Percentiles rank a stretch among this genome's conserved stretches.
phyloP scores from a whole-genome alignment of 2,888 invertebrate genomes.

The Meiosimyza platycephala region DNA sequence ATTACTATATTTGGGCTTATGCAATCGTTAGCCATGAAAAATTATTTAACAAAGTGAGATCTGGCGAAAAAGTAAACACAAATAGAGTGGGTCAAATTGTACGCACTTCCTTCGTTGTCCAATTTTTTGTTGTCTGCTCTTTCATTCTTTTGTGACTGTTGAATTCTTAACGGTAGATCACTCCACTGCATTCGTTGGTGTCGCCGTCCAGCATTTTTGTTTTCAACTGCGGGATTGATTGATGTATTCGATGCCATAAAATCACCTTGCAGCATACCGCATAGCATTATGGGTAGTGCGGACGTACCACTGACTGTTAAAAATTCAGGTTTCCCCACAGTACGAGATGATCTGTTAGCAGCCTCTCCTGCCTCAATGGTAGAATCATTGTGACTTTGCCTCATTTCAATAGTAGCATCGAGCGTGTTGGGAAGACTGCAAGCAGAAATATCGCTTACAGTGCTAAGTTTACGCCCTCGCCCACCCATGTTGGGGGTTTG shows the following conservation, averaged over 20 bases:
- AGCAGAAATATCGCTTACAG: constrained; percentile 40
- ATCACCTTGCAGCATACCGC: constrained; percentile 67
- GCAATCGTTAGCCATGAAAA: too few species aligned
- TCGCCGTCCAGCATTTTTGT: not conserved
- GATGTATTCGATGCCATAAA: constrained; percentile 57
- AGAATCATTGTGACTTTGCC: constrained; percentile 32
- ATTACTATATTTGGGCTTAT: too few species aligned
- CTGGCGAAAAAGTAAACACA: too few species aligned
- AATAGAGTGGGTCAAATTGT: not conserved
- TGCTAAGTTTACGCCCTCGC: constrained; percentile 41
- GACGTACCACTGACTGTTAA: constrained; percentile 58
- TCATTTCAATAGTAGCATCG: constrained; percentile 30
- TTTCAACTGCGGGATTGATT: constrained; percentile 45
- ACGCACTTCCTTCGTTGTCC: constrained; percentile 30
- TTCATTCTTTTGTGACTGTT: not conserved
- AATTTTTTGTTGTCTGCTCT: not conserved
- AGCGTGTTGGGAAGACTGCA: constrained; percentile 33
- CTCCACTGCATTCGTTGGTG: constrained; percentile 4
- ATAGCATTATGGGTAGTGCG: constrained; percentile 68
- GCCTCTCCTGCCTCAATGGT: constrained; percentile 27
- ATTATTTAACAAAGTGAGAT: too few species aligned
- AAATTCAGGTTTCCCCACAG: constrained; percentile 30
- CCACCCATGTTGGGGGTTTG: constrained; percentile 39
- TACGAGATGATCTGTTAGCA: constrained; percentile 31
- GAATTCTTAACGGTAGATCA: not conserved